Percentiles rank a stretch among this genome's conserved stretches.
phyloP scores from a whole-genome alignment of 2,113 vertebrate genomes.

The Bufo bufo region DNA sequence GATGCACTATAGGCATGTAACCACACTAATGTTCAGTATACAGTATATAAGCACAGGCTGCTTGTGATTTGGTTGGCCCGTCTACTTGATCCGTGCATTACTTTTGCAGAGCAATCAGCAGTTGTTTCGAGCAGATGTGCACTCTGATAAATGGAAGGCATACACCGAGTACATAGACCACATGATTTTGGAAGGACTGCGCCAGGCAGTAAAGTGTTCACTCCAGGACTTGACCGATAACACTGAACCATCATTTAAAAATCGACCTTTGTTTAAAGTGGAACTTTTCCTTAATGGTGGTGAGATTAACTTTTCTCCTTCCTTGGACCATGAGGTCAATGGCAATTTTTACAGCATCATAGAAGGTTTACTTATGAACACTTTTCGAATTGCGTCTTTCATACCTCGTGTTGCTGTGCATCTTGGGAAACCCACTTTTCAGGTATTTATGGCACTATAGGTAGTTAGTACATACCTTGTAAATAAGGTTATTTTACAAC shows the following conservation, averaged over 20 bases:
- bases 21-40: neutral
- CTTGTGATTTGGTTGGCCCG: constrained; percentile 53
- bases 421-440: constrained; percentile 71
- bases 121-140: constrained; percentile 72
- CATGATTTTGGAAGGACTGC: constrained; percentile 77
- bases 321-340: constrained; percentile 70
- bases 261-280: constrained; percentile 76
- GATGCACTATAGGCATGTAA: no score
- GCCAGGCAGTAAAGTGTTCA: constrained; percentile 75
- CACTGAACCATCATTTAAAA: constrained; percentile 70
- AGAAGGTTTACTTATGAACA: constrained; percentile 72
- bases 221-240: constrained; percentile 79
- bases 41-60: neutral
- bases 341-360: constrained; percentile 76
- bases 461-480: no score
- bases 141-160: constrained; percentile 75
- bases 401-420: constrained; percentile 72
- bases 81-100: constrained; percentile 67
- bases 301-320: constrained; percentile 73
- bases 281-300: constrained; percentile 73
- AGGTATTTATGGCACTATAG: constrained; percentile 65
- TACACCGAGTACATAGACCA: constrained; percentile 76
- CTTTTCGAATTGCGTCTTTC: constrained; percentile 71
- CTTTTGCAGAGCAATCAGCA: constrained; percentile 78
- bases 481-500: no score